Percentiles rank a stretch among this genome's conserved stretches.
These are phyloP conservation scores for Bubalus kerabau DNA, from an alignment of 2,113 vertebrate species.

Conservation along the genomic window DNA sequence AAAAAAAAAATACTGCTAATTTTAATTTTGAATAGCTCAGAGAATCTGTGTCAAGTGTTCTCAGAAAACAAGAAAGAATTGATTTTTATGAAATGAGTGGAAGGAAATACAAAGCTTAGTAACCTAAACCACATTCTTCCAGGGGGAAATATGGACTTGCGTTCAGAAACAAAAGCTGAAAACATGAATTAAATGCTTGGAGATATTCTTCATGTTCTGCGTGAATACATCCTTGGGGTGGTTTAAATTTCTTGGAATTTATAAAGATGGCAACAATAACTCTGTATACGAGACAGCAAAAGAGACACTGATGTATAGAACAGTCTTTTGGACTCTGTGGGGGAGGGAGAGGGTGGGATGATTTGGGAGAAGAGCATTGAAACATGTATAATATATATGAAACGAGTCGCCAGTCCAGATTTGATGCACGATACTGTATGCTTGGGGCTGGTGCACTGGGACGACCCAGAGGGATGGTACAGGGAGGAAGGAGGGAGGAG, in stretches of 20 bases:
- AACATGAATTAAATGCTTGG: not conserved
- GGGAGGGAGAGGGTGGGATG: too few relatives aligned
- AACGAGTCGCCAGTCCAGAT: too few relatives aligned
- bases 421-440: too few relatives aligned
- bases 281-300: too few relatives aligned
- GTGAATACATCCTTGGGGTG: not conserved
- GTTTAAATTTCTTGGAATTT: not conserved
- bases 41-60: not conserved
- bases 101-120: not conserved
- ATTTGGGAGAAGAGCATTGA: too few relatives aligned
- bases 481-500: too few relatives aligned
- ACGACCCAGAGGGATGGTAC: too few relatives aligned
- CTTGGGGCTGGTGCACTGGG: too few relatives aligned
- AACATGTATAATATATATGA: too few relatives aligned
- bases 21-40: not conserved
- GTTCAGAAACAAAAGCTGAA: not conserved
- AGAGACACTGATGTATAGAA: too few relatives aligned
- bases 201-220: not conserved
- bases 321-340: too few relatives aligned
- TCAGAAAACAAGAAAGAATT: not conserved
- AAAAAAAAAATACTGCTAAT: not conserved
- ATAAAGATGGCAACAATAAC: too few relatives aligned
- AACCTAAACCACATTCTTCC: not conserved
- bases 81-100: not conserved
- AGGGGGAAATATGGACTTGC: not conserved